Base-by-base conservation (phyloP, 92 coral and sea anemone species). In the Epizoanthus fatuus region DNA sequence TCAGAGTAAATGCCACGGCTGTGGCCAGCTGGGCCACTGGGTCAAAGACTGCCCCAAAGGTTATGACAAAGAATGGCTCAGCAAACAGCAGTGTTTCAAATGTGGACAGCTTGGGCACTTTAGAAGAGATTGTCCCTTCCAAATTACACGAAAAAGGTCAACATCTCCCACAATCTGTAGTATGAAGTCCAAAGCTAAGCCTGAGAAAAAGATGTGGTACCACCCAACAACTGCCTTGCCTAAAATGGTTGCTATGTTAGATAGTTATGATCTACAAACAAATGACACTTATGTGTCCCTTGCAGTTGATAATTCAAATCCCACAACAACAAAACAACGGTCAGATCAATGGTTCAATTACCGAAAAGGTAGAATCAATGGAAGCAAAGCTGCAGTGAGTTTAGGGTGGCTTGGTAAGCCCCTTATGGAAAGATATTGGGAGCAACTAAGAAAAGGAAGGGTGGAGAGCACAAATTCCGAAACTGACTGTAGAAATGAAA, bases 41-140 rank as follows among this genome's bases (percentile, higher is more conserved):
- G 29, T 58, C 2, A 58, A 58, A 58, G 63, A 58, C 63, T 58
- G 63, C 63, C 70, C 75, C 0, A 65, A 65, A 63, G 22, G 63
- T 51, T 80, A 89, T 38, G 70, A 83, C 52, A 73, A 73, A 14
- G 85, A 59, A 4, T 89, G 88, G 88, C 80, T 84, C 0, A 49
- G 53, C 54, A 68, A 69, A 84, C 88, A 83, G 57, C n/a, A 49
- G 1, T 89, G 84, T 59, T 86, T 88, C 44, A n/a, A 40, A 42
- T 88, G 92, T 77, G 75, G 75, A 0, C 79, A 89, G 58, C 57
- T 42, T 3, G 85, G 92, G 1, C 88, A 89, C 63, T 70, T 64
- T 2, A 76, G 63, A 83, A 49, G 62, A 47, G 37, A 59, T 13
- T 84, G 88, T 58, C 63, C 63, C 7, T 58, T n/a, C 2, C 63